phyloP scores from a whole-genome alignment of 2,888 invertebrate genomes.

The Pocota personata region DNA sequence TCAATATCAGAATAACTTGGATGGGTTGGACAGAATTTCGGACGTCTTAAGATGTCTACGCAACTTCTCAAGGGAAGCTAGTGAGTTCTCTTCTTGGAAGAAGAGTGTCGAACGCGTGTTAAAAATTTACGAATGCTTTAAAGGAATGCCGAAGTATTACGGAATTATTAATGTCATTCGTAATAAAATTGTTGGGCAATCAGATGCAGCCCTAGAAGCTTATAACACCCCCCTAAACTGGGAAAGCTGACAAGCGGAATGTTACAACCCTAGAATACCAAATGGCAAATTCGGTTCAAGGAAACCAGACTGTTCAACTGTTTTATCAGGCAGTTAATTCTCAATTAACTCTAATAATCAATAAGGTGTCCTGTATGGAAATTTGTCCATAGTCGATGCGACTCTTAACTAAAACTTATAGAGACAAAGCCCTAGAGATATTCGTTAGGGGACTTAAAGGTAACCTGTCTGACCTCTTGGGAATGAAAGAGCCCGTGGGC shows the following conservation, averaged over 20 bases:
- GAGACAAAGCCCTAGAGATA: constrained; percentile 30
- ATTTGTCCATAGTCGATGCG: neutral
- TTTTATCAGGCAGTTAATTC: constrained; percentile 22
- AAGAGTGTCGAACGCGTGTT: constrained; percentile 29
- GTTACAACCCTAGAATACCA: constrained; percentile 33
- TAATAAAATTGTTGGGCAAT: constrained; percentile 29
- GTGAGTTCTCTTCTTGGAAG: constrained; percentile 42
- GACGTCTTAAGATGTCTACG: constrained; percentile 22
- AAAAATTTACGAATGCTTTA: constrained; percentile 8
- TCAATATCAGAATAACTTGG: neutral
- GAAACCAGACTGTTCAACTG: constrained; percentile 3
- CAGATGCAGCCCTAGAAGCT: constrained; percentile 21
- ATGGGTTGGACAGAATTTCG: constrained; percentile 5
- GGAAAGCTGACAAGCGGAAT: constrained; percentile 35
- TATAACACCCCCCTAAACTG: constrained; percentile 28
- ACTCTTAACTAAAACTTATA: constrained; percentile 22
- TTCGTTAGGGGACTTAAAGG: constrained; percentile 40
- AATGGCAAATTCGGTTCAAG: constrained; percentile 7
- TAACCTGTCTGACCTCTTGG: constrained; percentile 16
- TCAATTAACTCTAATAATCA: constrained; percentile 39
- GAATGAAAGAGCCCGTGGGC: constrained; percentile 29
- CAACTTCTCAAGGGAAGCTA: constrained; percentile 17
- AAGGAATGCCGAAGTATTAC: constrained; percentile 22
- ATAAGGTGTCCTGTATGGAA: constrained; percentile 41
- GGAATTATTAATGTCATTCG: constrained; percentile 34